Evolutionary conservation across 2,113 vertebrate species (phyloP).

Genomic region (Oostethus manadensis): DNA sequence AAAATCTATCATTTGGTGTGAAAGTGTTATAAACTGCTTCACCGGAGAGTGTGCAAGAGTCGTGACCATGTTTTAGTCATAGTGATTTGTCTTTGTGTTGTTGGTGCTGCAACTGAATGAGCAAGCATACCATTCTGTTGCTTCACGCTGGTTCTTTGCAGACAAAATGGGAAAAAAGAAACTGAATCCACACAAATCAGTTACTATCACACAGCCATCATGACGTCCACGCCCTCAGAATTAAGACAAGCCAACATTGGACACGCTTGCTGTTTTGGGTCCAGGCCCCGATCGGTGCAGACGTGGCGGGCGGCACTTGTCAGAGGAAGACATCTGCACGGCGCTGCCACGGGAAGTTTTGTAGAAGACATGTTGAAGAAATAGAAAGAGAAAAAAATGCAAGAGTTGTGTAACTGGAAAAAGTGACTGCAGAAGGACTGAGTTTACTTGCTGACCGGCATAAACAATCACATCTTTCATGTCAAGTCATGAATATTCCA

Average conservation of each 20-base stretch:
- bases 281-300: conserved; percentile 31
- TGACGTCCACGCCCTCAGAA: conserved; percentile 23
- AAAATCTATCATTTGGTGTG: conserved; percentile 1
- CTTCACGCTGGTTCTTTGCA: conserved; percentile 13
- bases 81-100: conserved; percentile 26
- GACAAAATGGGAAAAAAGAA: conserved; percentile 6
- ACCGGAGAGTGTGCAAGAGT: conserved; percentile 29
- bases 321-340: conserved; percentile 28
- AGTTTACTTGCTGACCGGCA: background rate
- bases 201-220: conserved; percentile 39
- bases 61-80: conserved; percentile 28
- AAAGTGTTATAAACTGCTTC: background rate
- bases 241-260: conserved; percentile 31
- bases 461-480: background rate
- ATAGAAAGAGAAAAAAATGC: conserved; percentile 16
- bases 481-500: background rate
- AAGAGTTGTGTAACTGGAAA: conserved; percentile 12
- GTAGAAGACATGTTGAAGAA: conserved; percentile 1
- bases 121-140: conserved; percentile 36
- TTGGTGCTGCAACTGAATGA: conserved; percentile 30
- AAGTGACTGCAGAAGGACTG: background rate
- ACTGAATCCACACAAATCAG: conserved; percentile 26
- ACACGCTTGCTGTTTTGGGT: conserved; percentile 27
- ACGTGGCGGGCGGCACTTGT: conserved; percentile 25
- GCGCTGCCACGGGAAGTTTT: conserved; percentile 31